phyloP scores from a whole-genome alignment of 1,140 invertebrate genomes.

The Lordiphosa stackelbergi region DNA sequence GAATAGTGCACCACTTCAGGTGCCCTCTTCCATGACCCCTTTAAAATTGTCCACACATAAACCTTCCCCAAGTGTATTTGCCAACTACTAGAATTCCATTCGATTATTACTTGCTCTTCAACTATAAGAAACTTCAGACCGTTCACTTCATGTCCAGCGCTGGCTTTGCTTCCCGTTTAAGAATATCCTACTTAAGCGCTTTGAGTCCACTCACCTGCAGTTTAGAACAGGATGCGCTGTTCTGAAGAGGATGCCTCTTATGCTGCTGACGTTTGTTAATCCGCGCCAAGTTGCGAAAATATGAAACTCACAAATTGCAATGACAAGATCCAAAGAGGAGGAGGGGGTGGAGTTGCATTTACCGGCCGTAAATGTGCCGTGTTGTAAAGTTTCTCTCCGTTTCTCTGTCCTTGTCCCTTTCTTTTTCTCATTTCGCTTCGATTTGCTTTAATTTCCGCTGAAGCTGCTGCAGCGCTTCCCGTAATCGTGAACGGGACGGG shows the following conservation, averaged over 20 bases:
- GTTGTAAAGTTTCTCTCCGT: too few relatives aligned
- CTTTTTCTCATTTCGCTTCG: conserved; percentile 34
- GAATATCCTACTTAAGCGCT: not conserved
- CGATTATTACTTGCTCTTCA: too few relatives aligned
- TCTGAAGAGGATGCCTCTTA: conserved; percentile 3
- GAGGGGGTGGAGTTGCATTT: conserved; percentile 22
- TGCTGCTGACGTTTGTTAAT: conserved; percentile 44
- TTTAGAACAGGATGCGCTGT: conserved; percentile 7
- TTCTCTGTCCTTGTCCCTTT: conserved; percentile 5
- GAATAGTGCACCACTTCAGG: too few relatives aligned
- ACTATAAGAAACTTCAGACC: too few relatives aligned
- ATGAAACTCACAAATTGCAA: conserved; percentile 56
- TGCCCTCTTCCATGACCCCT: too few relatives aligned
- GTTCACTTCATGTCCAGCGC: not conserved
- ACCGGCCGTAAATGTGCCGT: conserved; percentile 40
- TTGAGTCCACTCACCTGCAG: conserved; percentile 21
- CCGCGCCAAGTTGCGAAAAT: conserved; percentile 50
- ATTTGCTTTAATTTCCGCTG: conserved; percentile 64
- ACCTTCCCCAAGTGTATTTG: too few relatives aligned
- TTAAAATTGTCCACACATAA: too few relatives aligned
- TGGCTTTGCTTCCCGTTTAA: not conserved
- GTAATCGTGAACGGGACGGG: not conserved
- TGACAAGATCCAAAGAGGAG: conserved; percentile 15
- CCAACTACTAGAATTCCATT: too few relatives aligned
- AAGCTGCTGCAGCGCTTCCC: conserved; percentile 45